Evolutionary conservation across 64 coral and sea anemone genomes (phyloP).

Genomic region (Astreopora myriophthalma): DNA sequence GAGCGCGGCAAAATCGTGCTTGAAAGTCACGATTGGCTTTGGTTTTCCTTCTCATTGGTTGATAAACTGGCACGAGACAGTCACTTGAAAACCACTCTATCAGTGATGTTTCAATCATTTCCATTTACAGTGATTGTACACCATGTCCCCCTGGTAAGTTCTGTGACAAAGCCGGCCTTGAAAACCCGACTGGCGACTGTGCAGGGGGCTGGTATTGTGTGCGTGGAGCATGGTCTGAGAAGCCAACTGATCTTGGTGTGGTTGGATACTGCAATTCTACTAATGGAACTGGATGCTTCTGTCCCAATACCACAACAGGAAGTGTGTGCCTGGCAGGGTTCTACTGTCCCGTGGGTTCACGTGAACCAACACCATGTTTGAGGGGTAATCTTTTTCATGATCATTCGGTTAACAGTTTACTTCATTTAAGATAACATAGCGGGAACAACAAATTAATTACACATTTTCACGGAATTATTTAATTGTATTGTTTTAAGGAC

Average conservation of each 20-base stretch:
- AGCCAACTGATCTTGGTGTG: constrained; percentile 75
- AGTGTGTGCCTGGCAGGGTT: constrained; percentile 86
- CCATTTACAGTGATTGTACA: constrained; percentile 73
- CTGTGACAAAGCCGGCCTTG: constrained; percentile 80
- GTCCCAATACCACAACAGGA: constrained; percentile 91
- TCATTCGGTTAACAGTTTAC: neutral
- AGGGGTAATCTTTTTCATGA: constrained; percentile 38
- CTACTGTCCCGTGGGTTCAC: constrained; percentile 84
- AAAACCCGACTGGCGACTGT: constrained; percentile 71
- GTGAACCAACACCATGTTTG: constrained; percentile 81
- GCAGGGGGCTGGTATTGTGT: constrained; percentile 89
- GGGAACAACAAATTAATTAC: neutral
- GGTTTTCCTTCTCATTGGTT: no score
- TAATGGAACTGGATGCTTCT: constrained; percentile 75
- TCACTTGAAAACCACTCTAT: no score
- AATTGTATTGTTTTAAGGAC: constrained; percentile 41
- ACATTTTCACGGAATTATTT: no score
- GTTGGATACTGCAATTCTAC: constrained; percentile 76
- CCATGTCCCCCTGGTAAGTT: constrained; percentile 90
- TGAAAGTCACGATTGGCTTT: no score
- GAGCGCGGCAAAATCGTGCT: no score
- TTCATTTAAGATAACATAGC: neutral
- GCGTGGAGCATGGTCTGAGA: constrained; percentile 74
- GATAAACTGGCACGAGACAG: no score
- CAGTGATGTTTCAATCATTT: neutral